These are phyloP conservation scores for Coremacera marginata DNA, from an alignment of 2,888 invertebrate species.

Conservation along the genomic window DNA sequence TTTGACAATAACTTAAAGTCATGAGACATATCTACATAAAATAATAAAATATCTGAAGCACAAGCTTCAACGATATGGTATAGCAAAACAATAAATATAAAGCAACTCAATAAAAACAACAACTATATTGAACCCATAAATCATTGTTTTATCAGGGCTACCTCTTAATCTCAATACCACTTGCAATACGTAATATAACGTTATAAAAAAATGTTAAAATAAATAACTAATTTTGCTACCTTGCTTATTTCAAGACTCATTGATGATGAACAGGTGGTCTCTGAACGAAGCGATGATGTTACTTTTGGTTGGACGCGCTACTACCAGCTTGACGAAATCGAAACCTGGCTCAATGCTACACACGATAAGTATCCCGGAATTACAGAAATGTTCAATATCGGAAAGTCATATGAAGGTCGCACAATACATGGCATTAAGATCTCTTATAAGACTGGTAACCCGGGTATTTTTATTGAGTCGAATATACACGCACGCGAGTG, in stretches of 20 bases:
- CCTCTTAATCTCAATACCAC: not conserved
- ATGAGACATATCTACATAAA: not conserved
- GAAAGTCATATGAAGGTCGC: conserved; percentile 74
- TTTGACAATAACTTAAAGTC: not conserved
- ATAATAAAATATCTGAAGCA: not conserved
- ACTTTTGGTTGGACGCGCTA: conserved; percentile 74
- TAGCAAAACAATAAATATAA: not conserved
- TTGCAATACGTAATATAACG: not conserved
- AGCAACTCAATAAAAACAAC: not conserved
- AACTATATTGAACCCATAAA: not conserved
- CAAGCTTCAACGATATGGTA: not conserved
- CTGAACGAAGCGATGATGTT: not conserved
- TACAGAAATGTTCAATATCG: conserved; percentile 65
- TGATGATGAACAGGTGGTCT: not conserved
- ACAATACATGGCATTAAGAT: conserved; percentile 73
- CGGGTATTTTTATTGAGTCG: conserved; percentile 76
- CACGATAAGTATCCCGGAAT: conserved; percentile 68
- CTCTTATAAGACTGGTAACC: conserved; percentile 67
- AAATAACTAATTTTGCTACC: not conserved
- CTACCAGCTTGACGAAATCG: conserved; percentile 73
- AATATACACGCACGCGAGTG: conserved; percentile 79
- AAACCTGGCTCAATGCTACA: conserved; percentile 73
- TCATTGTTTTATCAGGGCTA: not conserved
- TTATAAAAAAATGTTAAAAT: not conserved
- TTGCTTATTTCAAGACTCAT: not conserved